phyloP scores from a whole-genome alignment of 2,113 vertebrate genomes.

The Edolisoma coerulescens region DNA sequence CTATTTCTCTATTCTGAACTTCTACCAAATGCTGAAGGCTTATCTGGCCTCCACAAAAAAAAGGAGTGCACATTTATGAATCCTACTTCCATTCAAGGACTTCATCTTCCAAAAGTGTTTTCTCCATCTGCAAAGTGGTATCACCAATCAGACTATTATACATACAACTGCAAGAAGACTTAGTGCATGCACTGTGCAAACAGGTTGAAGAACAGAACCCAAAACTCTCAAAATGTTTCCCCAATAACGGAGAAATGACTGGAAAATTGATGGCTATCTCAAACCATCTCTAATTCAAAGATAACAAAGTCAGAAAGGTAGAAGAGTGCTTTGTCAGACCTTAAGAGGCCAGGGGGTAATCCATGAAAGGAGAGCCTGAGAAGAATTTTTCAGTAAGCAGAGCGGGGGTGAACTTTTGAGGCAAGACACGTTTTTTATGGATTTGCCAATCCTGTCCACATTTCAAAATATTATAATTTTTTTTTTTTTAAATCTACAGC shows the following conservation, averaged over 20 bases:
- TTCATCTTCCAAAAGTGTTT: neutral
- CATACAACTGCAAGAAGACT: neutral
- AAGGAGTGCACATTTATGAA: neutral
- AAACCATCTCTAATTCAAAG: neutral
- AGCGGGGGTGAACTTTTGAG: neutral
- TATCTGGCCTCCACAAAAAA: neutral
- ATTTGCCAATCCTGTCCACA: neutral
- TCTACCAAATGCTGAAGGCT: neutral
- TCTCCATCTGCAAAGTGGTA: neutral
- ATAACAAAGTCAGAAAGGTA: neutral
- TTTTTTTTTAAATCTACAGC: neutral
- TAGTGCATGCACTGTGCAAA: neutral
- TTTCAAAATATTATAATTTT: neutral
- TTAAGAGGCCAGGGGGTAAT: neutral
- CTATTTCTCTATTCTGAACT: neutral
- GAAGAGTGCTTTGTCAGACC: neutral
- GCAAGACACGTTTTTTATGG: neutral
- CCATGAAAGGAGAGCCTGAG: neutral
- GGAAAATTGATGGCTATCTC: neutral
- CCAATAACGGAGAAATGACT: neutral
- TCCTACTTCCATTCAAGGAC: neutral
- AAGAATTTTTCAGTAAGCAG: neutral
- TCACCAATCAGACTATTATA: neutral
- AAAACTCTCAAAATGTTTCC: neutral
- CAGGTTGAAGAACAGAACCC: neutral